These are phyloP conservation scores for Carassius carassius DNA, from an alignment of 2,113 vertebrate species.

Conservation along the genomic window DNA sequence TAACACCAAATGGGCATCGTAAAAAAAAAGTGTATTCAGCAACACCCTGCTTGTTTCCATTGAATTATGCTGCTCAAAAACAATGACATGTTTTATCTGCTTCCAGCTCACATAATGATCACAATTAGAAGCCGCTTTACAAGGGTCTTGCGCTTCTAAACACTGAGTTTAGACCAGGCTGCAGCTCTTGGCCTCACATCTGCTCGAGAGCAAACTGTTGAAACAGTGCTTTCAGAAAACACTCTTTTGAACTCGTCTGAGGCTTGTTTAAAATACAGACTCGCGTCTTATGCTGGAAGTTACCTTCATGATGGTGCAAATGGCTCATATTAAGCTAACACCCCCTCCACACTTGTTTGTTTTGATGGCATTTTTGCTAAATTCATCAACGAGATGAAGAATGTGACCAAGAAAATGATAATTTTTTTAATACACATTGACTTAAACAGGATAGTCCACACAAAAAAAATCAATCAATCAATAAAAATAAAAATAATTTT, in stretches of 20 bases:
- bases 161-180: constrained; percentile 52
- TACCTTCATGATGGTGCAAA: constrained; percentile 45
- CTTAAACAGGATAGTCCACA: neutral
- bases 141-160: constrained; percentile 54
- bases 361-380: neutral
- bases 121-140: constrained; percentile 60
- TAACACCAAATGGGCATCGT: constrained; percentile 34
- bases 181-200: constrained; percentile 30
- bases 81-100: constrained; percentile 57
- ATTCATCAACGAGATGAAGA: neutral
- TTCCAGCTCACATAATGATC: constrained; percentile 60
- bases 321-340: constrained; percentile 37
- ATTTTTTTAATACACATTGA: neutral
- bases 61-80: constrained; percentile 51
- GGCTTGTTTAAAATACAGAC: constrained; percentile 51
- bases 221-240: constrained; percentile 38
- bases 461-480: neutral
- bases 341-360: neutral
- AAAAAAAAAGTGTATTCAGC: constrained; percentile 49
- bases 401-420: neutral
- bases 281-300: constrained; percentile 53
- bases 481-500: neutral
- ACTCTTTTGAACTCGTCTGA: constrained; percentile 61
- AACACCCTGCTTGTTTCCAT: constrained; percentile 40
- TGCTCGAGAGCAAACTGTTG: constrained; percentile 53